Percentiles rank a stretch among this genome's conserved stretches.
phyloP scores from a whole-genome alignment of 2,888 invertebrate species.

The Odontocolon sp. region DNA sequence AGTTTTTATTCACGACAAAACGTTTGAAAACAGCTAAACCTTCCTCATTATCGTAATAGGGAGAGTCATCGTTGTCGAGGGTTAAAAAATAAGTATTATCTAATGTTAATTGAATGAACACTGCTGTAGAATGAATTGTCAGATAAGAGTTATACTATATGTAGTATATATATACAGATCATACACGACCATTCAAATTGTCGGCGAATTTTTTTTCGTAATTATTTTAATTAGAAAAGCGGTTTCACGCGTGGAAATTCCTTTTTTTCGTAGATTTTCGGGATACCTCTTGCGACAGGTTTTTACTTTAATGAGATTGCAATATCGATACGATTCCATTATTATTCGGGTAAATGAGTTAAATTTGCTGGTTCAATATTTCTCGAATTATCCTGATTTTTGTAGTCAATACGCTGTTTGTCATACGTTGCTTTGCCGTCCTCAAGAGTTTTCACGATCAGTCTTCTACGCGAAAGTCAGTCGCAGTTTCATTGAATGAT shows the following conservation, averaged over 20 bases:
- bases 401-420: constrained; percentile 21
- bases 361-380: constrained; percentile 48
- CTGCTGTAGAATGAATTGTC: constrained; percentile 49
- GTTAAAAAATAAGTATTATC: constrained; percentile 52
- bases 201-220: constrained; percentile 8
- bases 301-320: constrained; percentile 22
- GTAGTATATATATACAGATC: constrained; percentile 7
- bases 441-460: constrained; percentile 80
- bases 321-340: constrained; percentile 36
- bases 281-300: not conserved
- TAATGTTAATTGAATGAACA: constrained; percentile 57
- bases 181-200: constrained; percentile 22
- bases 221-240: constrained; percentile 9
- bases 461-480: constrained; percentile 69
- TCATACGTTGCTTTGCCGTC: constrained; percentile 28
- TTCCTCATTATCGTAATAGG: constrained; percentile 12
- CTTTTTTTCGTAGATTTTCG: constrained; percentile 16
- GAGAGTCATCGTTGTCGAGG: constrained; percentile 35
- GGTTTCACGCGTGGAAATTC: not conserved
- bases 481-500: constrained; percentile 23
- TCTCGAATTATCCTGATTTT: constrained; percentile 25
- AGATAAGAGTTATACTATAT: constrained; percentile 37
- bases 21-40: not conserved
- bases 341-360: constrained; percentile 20
- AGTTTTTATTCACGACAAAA: constrained; percentile 25